Evolutionary conservation across 1,140 invertebrate genomes (phyloP).

Genomic region (Sarcophaga peregrina): DNA sequence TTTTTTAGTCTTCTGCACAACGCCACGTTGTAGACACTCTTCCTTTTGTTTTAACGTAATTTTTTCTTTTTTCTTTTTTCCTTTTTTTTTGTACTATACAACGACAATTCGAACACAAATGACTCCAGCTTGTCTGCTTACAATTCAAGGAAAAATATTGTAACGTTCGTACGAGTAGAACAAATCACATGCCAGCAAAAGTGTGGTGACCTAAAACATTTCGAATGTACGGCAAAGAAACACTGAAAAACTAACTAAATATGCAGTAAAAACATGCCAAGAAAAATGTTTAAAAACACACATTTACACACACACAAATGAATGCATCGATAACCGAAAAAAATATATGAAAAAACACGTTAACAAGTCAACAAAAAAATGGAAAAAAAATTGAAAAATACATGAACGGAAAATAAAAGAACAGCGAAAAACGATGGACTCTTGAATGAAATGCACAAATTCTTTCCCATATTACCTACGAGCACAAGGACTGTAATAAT

Average conservation of each 20-base stretch:
- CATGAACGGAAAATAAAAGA: neutral
- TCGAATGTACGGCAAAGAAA: neutral
- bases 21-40: neutral
- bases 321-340: neutral
- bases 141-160: neutral
- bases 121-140: slow-evolving; percentile 16
- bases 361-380: neutral
- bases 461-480: neutral
- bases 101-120: neutral
- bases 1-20: neutral
- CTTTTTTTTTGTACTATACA: neutral
- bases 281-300: neutral
- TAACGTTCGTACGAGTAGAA: neutral
- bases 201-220: slow-evolving; percentile 24
- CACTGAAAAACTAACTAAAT: neutral
- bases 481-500: no score
- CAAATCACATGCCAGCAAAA: neutral
- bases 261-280: slow-evolving; percentile 23
- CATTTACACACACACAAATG: neutral
- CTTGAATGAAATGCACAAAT: neutral
- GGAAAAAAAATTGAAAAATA: neutral
- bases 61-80: neutral
- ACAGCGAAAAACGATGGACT: neutral
- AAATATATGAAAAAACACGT: no score
- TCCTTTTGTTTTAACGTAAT: neutral